Evolutionary conservation across 2,797 vertebrate genomes (phyloP).

Genomic region (Acrocephalus scirpaceus): DNA sequence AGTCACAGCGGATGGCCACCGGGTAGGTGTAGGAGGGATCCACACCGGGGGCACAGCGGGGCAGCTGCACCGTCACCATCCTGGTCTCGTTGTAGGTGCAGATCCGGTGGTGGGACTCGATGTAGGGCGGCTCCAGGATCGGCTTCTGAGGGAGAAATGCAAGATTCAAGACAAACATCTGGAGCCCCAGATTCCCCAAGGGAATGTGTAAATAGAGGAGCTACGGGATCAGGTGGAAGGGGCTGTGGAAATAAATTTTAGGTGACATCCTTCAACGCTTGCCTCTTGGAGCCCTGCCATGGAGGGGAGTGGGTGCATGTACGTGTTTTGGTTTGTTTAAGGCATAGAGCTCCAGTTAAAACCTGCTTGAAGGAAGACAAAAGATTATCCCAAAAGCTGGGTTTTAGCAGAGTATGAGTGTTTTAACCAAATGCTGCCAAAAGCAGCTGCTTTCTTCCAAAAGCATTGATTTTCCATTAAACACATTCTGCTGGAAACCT

Average conservation of each 20-base stretch:
- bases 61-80: constrained; percentile 83
- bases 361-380: not conserved
- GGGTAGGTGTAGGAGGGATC: constrained; percentile 89
- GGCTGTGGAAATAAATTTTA: not conserved
- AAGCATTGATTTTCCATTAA: not conserved
- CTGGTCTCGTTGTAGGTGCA: constrained; percentile 92
- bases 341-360: not conserved
- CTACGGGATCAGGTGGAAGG: not conserved
- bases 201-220: not conserved
- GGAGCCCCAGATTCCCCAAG: not conserved
- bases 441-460: not conserved
- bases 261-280: not conserved
- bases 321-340: not conserved
- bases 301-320: not conserved
- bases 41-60: constrained; percentile 77
- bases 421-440: not conserved
- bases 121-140: constrained; percentile 86
- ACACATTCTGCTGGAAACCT: not conserved
- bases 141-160: constrained; percentile 81
- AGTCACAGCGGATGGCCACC: constrained; percentile 87
- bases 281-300: not conserved
- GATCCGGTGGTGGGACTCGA: constrained; percentile 87
- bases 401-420: not conserved
- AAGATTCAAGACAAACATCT: not conserved
- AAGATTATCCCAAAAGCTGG: not conserved